Conservation (phyloP, 2,888 invertebrate species). For the Tetragonula carbonaria region DNA sequence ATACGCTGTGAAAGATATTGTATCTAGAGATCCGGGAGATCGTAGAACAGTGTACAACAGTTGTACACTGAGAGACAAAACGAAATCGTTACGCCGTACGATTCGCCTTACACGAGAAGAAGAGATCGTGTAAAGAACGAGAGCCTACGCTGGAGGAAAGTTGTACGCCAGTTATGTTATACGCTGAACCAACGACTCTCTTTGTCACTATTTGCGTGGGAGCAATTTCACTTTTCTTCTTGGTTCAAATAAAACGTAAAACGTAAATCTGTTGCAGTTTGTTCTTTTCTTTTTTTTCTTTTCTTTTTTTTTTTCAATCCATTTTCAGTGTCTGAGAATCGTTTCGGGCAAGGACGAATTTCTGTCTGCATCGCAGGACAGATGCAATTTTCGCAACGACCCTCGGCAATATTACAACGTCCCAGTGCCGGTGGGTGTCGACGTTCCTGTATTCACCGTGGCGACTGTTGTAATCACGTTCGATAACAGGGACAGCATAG, state of each 20-base stretch:
- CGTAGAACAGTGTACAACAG: background rate
- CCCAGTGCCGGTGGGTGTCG: conserved; percentile 61
- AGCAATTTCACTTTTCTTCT: conserved; percentile 53
- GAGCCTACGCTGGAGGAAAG: conserved; percentile 41
- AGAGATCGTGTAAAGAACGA: conserved; percentile 22
- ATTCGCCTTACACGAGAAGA: conserved; percentile 40
- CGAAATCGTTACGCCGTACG: conserved; percentile 9
- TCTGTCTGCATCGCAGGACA: no score
- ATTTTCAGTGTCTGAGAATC: background rate
- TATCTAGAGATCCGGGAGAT: background rate
- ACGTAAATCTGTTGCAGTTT: conserved; percentile 27
- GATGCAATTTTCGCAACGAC: background rate
- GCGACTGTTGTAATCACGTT: conserved; percentile 73
- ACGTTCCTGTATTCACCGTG: conserved; percentile 45
- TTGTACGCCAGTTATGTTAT: conserved; percentile 11
- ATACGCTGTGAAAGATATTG: conserved; percentile 21
- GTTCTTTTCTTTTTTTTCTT: background rate
- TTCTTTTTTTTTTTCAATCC: no score
- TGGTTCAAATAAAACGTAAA: conserved; percentile 38
- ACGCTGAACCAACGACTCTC: conserved; percentile 2
- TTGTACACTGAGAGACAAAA: background rate
- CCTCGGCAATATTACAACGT: conserved; percentile 37
- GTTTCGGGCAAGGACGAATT: background rate
- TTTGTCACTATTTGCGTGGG: conserved; percentile 17
- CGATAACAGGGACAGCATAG: conserved; percentile 78